Evolutionary conservation across 2,888 invertebrate species (phyloP).

Genomic region (Pharmacophagus antenor): DNA sequence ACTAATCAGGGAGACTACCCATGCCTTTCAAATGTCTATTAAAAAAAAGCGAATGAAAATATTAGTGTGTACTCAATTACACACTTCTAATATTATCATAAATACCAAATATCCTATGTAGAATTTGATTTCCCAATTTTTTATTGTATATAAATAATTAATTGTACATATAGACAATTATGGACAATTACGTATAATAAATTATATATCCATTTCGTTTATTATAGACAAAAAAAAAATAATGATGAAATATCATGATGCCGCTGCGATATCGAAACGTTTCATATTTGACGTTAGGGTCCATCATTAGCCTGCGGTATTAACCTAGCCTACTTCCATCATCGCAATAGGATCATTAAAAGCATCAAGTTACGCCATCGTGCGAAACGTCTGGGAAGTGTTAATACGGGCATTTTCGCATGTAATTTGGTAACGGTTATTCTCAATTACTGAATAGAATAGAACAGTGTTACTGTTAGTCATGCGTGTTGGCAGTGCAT

Average conservation of each 20-base stretch:
- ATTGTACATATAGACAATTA: too few species aligned
- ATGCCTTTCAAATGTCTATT: too few species aligned
- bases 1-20: too few species aligned
- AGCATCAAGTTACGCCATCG: constrained; percentile 25
- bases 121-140: too few species aligned
- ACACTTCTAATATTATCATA: too few species aligned
- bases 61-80: too few species aligned
- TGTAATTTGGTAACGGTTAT: constrained; percentile 29
- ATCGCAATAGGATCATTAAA: constrained; percentile 27
- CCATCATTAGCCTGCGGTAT: constrained; percentile 23
- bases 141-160: too few species aligned
- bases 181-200: too few species aligned
- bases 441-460: constrained; percentile 27
- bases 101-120: too few species aligned
- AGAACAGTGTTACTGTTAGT: constrained; percentile 3
- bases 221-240: too few species aligned
- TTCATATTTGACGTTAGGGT: constrained; percentile 20
- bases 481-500: constrained; percentile 7
- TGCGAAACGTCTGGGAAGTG: constrained; percentile 20
- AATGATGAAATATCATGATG: neutral
- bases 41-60: too few species aligned
- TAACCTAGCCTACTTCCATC: constrained; percentile 12
- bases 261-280: constrained; percentile 12
- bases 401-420: constrained; percentile 26
- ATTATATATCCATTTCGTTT: too few species aligned